A percentile compares a stretch with the other conserved stretches of the same genome.
These are phyloP conservation scores for Anguilla megastoma DNA, from an alignment of 2,797 vertebrate species.

Conservation along the genomic window DNA sequence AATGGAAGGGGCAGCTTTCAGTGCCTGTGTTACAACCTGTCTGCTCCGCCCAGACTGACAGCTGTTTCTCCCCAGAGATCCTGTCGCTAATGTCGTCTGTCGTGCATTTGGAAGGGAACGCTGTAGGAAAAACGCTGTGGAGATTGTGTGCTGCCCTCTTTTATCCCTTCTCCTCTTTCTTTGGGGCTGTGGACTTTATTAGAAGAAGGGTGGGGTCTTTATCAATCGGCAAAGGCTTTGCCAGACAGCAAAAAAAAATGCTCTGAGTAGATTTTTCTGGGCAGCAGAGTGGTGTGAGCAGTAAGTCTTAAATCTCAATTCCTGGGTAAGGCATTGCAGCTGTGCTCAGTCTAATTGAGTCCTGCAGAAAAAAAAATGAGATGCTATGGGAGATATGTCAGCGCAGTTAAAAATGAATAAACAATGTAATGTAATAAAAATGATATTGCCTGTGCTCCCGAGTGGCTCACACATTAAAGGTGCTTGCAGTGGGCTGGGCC, in stretches of 20 bases:
- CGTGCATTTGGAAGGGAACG: background rate
- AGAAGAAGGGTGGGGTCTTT: background rate
- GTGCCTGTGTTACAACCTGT: background rate
- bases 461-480: background rate
- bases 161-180: background rate
- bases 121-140: background rate
- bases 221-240: slow-evolving; percentile 1
- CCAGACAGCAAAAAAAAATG: background rate
- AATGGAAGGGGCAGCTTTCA: background rate
- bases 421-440: background rate
- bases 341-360: slow-evolving; percentile 7
- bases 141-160: background rate
- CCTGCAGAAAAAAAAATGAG: background rate
- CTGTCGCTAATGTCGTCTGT: background rate
- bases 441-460: background rate
- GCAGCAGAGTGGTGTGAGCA: background rate
- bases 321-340: background rate
- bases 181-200: background rate
- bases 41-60: slow-evolving; percentile 5
- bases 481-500: background rate
- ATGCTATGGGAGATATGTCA: background rate
- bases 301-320: slow-evolving; percentile 1
- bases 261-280: background rate
- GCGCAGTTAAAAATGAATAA: background rate
- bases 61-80: background rate